Percentiles rank a stretch among this genome's conserved stretches.
Evolutionary conservation across 2,797 vertebrate genomes (phyloP).

Genomic region (Harpagifer antarcticus): DNA sequence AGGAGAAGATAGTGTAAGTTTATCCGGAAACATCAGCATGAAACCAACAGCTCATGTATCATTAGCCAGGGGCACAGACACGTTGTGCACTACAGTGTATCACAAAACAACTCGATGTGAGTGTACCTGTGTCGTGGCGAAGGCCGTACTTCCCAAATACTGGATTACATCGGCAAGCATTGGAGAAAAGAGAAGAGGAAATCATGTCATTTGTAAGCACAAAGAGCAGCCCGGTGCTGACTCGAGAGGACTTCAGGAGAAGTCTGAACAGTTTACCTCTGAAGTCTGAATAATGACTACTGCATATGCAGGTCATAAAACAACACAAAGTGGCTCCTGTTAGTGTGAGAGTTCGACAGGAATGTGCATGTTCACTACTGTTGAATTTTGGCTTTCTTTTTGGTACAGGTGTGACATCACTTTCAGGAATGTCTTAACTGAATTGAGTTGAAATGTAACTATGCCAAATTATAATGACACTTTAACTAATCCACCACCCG

Average conservation of each 20-base stretch:
- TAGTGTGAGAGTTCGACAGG: constrained; percentile 1
- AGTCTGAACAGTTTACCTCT: constrained; percentile 21
- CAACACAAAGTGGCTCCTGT: constrained; percentile 16
- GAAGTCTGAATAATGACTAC: constrained; percentile 54
- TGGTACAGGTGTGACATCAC: too few species aligned
- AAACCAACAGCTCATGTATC: not conserved
- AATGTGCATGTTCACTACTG: not conserved
- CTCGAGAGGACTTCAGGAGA: constrained; percentile 40
- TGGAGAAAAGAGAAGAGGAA: constrained; percentile 27
- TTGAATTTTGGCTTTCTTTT: not conserved
- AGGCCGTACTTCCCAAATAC: constrained; percentile 88
- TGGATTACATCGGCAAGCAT: constrained; percentile 53
- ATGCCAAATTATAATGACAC: not conserved
- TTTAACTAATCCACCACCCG: not conserved
- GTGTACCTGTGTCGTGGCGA: constrained; percentile 83
- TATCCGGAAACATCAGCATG: constrained; percentile 2
- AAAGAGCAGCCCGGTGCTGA: constrained; percentile 43
- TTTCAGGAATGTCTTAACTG: not conserved
- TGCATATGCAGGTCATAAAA: constrained; percentile 61
- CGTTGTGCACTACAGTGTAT: not conserved
- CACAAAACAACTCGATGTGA: not conserved
- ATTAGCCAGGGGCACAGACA: not conserved
- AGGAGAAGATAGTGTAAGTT: constrained; percentile 17
- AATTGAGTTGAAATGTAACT: not conserved
- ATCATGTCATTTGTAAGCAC: constrained; percentile 45